These are phyloP conservation scores for Yponomeuta cagnagella DNA, from an alignment of 2,888 invertebrate genomes.

Conservation along the genomic window DNA sequence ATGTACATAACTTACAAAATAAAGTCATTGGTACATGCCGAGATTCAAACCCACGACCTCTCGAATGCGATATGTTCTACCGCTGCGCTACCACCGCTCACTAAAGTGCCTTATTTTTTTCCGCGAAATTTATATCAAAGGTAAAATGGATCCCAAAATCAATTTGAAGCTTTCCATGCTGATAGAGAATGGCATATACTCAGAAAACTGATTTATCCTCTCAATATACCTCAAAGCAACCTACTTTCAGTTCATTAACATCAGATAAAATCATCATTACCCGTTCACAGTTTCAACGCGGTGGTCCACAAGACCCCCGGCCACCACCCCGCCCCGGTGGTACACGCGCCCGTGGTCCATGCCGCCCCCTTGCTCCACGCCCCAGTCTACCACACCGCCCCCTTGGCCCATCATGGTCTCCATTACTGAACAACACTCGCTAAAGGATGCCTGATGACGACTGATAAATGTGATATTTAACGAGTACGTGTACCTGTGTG, in stretches of 20 bases:
- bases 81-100: no score
- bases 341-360: constrained; percentile 42
- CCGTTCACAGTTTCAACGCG: constrained; percentile 65
- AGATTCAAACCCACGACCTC: no score
- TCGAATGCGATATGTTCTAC: no score
- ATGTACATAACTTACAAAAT: no score
- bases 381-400: constrained; percentile 39
- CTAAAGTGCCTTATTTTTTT: no score
- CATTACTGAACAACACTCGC: constrained; percentile 49
- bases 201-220: no score
- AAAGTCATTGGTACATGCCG: no score
- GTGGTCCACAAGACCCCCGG: constrained; percentile 71
- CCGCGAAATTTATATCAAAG: no score
- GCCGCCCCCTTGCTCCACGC: constrained; percentile 48
- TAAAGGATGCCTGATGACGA: constrained; percentile 58
- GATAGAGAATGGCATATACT: no score
- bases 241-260: no score
- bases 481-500: constrained; percentile 50
- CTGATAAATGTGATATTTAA: constrained; percentile 70
- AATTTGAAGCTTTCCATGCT: background rate
- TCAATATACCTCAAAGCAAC: no score
- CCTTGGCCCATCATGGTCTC: constrained; percentile 56
- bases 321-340: constrained; percentile 63
- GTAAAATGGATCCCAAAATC: background rate
- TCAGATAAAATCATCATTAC: no score